Evolutionary conservation across 2,888 invertebrate genomes (phyloP).

Genomic region (Tolmerus cingulatus): DNA sequence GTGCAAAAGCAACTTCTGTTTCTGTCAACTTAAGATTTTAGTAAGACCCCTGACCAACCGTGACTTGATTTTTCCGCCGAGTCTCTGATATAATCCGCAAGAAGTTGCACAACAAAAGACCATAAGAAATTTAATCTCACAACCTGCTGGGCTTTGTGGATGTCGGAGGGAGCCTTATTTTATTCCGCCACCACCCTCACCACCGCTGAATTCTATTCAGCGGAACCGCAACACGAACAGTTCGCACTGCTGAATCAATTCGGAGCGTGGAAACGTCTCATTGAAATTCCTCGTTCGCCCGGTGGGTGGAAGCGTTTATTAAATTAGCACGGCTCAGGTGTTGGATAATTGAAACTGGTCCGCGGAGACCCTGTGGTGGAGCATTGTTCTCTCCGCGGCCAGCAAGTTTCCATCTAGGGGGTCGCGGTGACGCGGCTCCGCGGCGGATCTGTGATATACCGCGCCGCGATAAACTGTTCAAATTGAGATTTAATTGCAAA

Average conservation of each 20-base stretch:
- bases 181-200: neutral
- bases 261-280: neutral
- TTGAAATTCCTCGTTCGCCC: neutral
- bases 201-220: neutral
- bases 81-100: neutral
- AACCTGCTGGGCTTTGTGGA: neutral
- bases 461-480: neutral
- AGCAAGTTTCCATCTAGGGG: neutral
- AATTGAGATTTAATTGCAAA: constrained; percentile 1
- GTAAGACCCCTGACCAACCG: neutral
- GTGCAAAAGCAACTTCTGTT: neutral
- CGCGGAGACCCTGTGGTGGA: neutral
- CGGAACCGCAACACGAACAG: neutral
- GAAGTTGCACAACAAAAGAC: neutral
- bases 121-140: neutral
- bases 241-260: neutral
- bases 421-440: neutral
- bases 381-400: neutral
- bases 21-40: neutral
- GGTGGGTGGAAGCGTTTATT: neutral
- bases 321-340: neutral
- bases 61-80: neutral
- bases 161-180: neutral
- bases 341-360: neutral
- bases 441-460: neutral